phyloP scores from a whole-genome alignment of 2,888 invertebrate species.

The Cerastis leucographa region DNA sequence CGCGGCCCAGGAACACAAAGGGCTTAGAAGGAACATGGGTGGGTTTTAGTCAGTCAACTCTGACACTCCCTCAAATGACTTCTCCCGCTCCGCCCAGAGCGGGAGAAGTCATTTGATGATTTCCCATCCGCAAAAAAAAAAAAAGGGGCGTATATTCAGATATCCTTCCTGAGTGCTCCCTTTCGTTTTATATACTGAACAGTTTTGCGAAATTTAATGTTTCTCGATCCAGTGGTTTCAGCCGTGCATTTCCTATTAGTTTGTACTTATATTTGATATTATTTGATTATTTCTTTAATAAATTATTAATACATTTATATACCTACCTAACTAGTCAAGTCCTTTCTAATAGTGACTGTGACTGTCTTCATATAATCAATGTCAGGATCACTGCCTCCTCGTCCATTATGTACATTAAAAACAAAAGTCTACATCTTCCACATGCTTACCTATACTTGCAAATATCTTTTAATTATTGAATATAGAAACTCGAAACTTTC shows the following conservation, averaged over 20 bases:
- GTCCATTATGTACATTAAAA: slow-evolving; percentile 7
- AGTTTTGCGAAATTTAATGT: not conserved
- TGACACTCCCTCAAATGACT: too few relatives aligned
- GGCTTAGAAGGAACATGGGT: too few relatives aligned
- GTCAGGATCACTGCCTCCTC: not conserved
- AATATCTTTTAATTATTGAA: not conserved
- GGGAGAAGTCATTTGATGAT: too few relatives aligned
- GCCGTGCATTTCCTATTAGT: not conserved
- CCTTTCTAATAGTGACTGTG: not conserved
- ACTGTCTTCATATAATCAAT: not conserved
- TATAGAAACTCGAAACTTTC: not conserved
- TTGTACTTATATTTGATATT: too few relatives aligned
- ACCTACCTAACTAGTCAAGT: not conserved
- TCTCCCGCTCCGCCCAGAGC: too few relatives aligned
- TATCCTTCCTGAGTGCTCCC: not conserved
- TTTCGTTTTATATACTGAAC: not conserved
- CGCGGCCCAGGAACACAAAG: too few relatives aligned
- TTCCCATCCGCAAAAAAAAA: too few relatives aligned
- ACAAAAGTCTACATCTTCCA: not conserved
- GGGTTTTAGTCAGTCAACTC: too few relatives aligned
- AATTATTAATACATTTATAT: too few relatives aligned
- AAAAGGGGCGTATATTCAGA: not conserved
- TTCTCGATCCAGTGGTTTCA: not conserved
- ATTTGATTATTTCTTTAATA: too few relatives aligned
- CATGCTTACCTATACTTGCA: not conserved